Base-by-base conservation (phyloP, 1,140 invertebrate species). In the Caerostris extrusa region DNA sequence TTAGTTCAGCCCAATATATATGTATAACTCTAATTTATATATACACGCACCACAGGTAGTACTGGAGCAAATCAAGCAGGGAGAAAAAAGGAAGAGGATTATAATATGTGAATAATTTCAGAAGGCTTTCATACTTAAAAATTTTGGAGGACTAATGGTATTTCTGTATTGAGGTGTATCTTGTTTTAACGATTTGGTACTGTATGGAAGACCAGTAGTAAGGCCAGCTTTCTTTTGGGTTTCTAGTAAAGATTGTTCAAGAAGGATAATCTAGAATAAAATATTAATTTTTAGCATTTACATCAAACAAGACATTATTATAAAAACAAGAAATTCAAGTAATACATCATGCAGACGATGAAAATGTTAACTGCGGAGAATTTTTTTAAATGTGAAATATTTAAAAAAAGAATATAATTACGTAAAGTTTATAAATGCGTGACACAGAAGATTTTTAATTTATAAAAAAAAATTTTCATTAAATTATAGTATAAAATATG, bases 221-320 rank as follows among this genome's bases (percentile, higher is more conserved):
- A 99, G 96, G n/a, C 98, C 98, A 34, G 98, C 98, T 95, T 97
- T 97, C 95, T 97, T 97, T 95, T 98, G 98, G 0, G 98, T 98
- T 95, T 98, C 98, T 94, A 97, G 96, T 92, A 98, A 96, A 95
- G 97, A 97, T 86, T 97, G 96, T 95, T 98, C 97, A 90, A 98
- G 95, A 92, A 97, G 96, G 71, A 97, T 97, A 58, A 97, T 97
- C 97, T 97, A 94, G 10, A 93, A 58, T 7, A 14, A 91, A 71
- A 56, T 57, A 95, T 95, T 53, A 3, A 82, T 50, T 10, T 82
- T 82, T 55, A 6, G 34, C 0, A 81, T 50, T 7, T 81, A 50
- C 14, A 4, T 55, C 7, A 5, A 10, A 60, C 58, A n/a, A 67
- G 7, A 17, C 34, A 34, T 34, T 34, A 34, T 34, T 67, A 67